Evolutionary conservation across 2,888 invertebrate species (phyloP).

Genomic region (Leptinotarsa juncta): DNA sequence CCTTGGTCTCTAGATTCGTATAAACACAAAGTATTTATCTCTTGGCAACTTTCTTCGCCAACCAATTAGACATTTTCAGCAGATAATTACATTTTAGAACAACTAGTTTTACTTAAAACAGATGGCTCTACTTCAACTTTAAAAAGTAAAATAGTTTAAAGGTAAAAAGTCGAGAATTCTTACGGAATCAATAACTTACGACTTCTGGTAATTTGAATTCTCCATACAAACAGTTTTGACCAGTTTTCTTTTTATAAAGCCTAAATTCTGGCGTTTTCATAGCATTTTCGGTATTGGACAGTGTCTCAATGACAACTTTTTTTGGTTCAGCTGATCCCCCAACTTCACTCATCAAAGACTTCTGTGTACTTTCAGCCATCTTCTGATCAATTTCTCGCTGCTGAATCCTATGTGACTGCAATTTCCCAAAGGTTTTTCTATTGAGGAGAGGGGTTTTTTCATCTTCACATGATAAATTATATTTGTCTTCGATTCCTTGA

Average conservation of each 20-base stretch:
- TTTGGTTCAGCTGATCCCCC: slow-evolving; percentile 40
- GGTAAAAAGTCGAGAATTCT: no score
- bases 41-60: no score
- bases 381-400: slow-evolving; percentile 72
- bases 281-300: slow-evolving; percentile 54
- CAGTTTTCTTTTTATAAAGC: slow-evolving; percentile 70
- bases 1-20: no score
- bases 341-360: slow-evolving; percentile 51
- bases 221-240: slow-evolving; percentile 71
- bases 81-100: no score
- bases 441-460: slow-evolving; percentile 79
- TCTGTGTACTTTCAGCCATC: slow-evolving; percentile 51
- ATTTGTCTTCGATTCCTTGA: slow-evolving; percentile 84
- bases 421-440: slow-evolving; percentile 78
- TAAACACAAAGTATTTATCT: no score
- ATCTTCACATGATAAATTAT: slow-evolving; percentile 76
- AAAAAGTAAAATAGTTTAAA: no score
- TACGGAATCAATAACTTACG: slow-evolving; percentile 63
- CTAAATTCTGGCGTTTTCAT: slow-evolving; percentile 70
- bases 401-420: slow-evolving; percentile 81
- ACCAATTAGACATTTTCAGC: no score
- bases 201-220: slow-evolving; percentile 73
- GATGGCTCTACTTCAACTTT: no score
- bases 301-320: slow-evolving; percentile 59
- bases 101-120: no score